Evolutionary conservation across 2,113 vertebrate species (phyloP), one percentile per base, ranked within the genome.

Genomic region (Saguinus midas): DNA sequence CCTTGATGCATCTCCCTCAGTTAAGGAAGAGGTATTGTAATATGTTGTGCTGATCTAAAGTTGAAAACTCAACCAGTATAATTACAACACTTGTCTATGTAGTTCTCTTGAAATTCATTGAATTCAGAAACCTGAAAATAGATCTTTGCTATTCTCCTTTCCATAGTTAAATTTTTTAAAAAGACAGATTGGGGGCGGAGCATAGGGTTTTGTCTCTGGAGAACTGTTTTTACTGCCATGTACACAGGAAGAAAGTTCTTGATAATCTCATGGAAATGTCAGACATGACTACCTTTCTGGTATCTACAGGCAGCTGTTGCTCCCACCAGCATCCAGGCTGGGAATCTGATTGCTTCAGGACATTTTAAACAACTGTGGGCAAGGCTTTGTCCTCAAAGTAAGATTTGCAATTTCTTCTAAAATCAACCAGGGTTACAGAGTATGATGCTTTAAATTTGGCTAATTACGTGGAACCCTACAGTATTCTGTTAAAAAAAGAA

Each of bases 251-350:
- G 57, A 72, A 70, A 92, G 21, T 70, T 40, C 58, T 91, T 87
- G 66, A 11, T 72, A 88, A 70, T 72, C 40, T 43, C 75, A n/a
- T 68, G 4, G 7, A 29, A 72, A 68, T 70, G 55, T 95, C n/a
- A 76, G 35, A 83, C 86, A 29, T 80, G 43, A 78, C 55, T 88
- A 27, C 40, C 11, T 97, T 96, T 91, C 35, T 83, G n/a, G 50
- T 43, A 48, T 76, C 50, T 79, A 17, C 4, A 27, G 14, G 35
- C 0, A 1, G 27, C 25, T 76, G 9, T 13, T 43, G 21, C 48
- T 70, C 90, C 23, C 66, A 43, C 82, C 27, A 45, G 16, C 43
- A 27, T 40, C 14, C 32, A 7, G 79, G 17, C 61, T 72, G 48
- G 61, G 37, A 96, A n/a, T 82, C 58, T 91, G 35, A 48, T 45